A percentile compares a stretch with the other conserved stretches of the same genome.
phyloP scores from a whole-genome alignment of 2,113 vertebrate species.

The Zosterops pallidus region DNA sequence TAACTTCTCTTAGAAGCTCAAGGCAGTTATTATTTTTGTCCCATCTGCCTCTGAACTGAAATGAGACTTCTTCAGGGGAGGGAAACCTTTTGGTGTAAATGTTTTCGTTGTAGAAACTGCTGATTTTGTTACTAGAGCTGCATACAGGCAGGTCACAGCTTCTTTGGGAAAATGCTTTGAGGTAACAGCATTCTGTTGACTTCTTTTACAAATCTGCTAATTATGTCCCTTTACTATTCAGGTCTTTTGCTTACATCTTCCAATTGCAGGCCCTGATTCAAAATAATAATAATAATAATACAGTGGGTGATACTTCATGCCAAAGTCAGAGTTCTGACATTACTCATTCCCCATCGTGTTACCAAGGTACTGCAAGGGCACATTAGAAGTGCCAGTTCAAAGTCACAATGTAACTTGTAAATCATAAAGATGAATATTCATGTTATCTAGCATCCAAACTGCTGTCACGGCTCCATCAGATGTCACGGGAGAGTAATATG shows the following conservation, averaged over 20 bases:
- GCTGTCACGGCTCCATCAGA: constrained; percentile 60
- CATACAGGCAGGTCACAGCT: background rate
- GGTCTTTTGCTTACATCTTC: background rate
- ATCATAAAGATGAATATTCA: constrained; percentile 71
- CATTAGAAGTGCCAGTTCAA: constrained; percentile 40
- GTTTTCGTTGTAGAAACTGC: background rate
- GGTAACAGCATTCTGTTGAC: background rate
- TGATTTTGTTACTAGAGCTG: background rate
- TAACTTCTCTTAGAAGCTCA: background rate
- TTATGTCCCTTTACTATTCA: background rate
- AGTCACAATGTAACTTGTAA: constrained; percentile 45
- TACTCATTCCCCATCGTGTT: background rate
- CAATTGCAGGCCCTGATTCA: background rate
- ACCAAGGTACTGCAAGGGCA: background rate
- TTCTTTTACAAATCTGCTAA: background rate
- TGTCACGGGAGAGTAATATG: constrained; percentile 50
- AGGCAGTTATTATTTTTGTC: background rate
- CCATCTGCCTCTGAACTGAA: background rate
- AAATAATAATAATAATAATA: background rate
- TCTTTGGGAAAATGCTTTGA: background rate
- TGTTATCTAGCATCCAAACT: constrained; percentile 29
- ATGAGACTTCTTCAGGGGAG: background rate
- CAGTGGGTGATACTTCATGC: background rate
- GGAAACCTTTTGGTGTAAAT: background rate
- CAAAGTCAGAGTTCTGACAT: constrained; percentile 52